phyloP scores from a whole-genome alignment of 2,797 vertebrate genomes.

The Carcharodon carcharias region DNA sequence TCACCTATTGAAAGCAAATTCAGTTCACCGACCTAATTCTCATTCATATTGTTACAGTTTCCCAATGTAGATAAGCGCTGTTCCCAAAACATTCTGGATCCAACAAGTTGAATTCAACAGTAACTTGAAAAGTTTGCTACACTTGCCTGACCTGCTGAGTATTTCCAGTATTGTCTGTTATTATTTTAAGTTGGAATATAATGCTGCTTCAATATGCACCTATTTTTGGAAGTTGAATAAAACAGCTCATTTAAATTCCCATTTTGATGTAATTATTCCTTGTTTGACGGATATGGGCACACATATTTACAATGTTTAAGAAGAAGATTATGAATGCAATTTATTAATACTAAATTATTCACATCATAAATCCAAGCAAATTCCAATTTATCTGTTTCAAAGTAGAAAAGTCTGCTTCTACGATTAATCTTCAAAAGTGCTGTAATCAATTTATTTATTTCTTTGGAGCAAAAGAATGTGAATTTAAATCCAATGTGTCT shows the following conservation, averaged over 20 bases:
- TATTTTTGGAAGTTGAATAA: not conserved
- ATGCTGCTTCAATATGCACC: not conserved
- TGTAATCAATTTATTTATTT: constrained; percentile 60
- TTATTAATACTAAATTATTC: constrained; percentile 23
- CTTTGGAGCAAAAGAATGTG: constrained; percentile 49
- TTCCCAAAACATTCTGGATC: not conserved
- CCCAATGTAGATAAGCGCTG: not conserved
- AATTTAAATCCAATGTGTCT: constrained; percentile 70
- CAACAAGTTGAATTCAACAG: not conserved
- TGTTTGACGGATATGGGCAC: not conserved
- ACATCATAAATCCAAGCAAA: constrained; percentile 50
- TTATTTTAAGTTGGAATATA: not conserved
- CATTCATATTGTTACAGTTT: not conserved
- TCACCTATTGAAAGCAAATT: not conserved
- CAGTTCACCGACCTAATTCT: not conserved
- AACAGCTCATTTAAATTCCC: not conserved
- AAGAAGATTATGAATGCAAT: not conserved
- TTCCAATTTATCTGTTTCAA: constrained; percentile 54
- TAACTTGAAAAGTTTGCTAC: constrained; percentile 53
- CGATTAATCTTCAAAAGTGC: constrained; percentile 44
- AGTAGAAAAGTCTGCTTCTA: constrained; percentile 47
- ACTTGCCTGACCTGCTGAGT: not conserved
- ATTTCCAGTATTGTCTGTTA: not conserved
- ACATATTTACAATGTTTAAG: constrained; percentile 12
- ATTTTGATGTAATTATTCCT: not conserved